Base-by-base conservation (phyloP, 2,113 vertebrate genomes). In the Chaenogobius annularis region DNA sequence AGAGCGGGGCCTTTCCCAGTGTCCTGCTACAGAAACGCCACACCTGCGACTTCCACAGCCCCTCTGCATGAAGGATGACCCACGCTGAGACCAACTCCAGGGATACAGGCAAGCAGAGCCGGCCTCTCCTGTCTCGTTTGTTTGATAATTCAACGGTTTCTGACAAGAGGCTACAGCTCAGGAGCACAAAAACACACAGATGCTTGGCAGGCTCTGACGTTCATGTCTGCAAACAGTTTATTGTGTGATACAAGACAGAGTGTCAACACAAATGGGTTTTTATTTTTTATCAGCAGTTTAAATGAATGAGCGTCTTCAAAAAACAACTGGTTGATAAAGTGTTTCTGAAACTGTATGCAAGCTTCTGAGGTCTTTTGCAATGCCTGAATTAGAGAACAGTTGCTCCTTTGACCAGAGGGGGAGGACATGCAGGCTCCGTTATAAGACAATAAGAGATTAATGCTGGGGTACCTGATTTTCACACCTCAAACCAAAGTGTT, bases 11-110 rank as follows among this genome's bases (percentile, higher is more conserved):
- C 76, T 75, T 87, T 82, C 26, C 44, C 87, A 86, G 86, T 83
- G 85, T 89, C 85, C 90, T 90, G 87, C 86, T 35, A 35, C 8
- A 61, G 22, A 58, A 58, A 14, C 81, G 85, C 86, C 89, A 84
- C 91, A 93, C 90, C 92, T 92, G 91, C 92, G 23, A 61, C 58
- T 84, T 83, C 90, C 81, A 85, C 73, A 76, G 83, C 78, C 84
- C 69, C 68, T 75, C 73, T 6, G 83, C 69, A 89, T 93, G 92
- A 94, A 87, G 87, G 83, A 94, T 93, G 88, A 80, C 80, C 86
- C 64, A 77, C 68, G 82, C 79, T 72, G 76, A 37, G 70, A 72
- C 77, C 78, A 89, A 89, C 91, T 92, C 92, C 84, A 83, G 91
- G 89, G 90, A 92, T 61, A 19, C 14, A 78, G 80, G 74, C 69